These are phyloP conservation scores for Eueides isabella DNA, from an alignment of 1,140 invertebrate species.

Conservation along the genomic window DNA sequence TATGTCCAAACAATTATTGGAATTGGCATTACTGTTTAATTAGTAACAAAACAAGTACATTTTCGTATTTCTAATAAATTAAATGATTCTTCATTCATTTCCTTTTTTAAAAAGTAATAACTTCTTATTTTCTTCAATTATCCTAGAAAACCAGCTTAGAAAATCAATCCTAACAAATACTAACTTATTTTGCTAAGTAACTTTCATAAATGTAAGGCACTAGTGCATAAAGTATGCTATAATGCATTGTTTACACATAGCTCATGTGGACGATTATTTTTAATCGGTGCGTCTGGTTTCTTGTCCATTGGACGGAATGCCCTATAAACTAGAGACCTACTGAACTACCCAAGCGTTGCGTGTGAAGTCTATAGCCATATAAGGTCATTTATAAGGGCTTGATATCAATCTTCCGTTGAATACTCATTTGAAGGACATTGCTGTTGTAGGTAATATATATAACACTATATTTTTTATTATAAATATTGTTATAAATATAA, in stretches of 20 bases:
- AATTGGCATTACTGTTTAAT: slow-evolving; percentile 27
- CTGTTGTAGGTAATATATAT: background rate
- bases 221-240: slow-evolving; percentile 38
- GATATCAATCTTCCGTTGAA: background rate
- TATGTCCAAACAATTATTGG: slow-evolving; percentile 30
- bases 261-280: slow-evolving; percentile 45
- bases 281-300: slow-evolving; percentile 44
- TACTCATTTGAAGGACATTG: background rate
- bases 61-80: slow-evolving; percentile 24
- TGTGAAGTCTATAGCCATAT: background rate
- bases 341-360: slow-evolving; percentile 36
- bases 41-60: slow-evolving; percentile 12
- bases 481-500: no score
- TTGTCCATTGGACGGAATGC: slow-evolving; percentile 35
- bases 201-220: background rate
- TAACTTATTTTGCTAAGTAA: no score
- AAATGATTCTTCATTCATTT: no score
- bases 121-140: background rate
- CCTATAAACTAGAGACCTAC: slow-evolving; percentile 46
- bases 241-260: slow-evolving; percentile 45
- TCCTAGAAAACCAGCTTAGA: no score
- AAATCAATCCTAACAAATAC: no score
- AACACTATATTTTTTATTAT: no score
- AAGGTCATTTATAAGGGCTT: background rate
- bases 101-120: background rate